Conservation (phyloP, 2,113 vertebrate species). For the Synchiropus splendidus region DNA sequence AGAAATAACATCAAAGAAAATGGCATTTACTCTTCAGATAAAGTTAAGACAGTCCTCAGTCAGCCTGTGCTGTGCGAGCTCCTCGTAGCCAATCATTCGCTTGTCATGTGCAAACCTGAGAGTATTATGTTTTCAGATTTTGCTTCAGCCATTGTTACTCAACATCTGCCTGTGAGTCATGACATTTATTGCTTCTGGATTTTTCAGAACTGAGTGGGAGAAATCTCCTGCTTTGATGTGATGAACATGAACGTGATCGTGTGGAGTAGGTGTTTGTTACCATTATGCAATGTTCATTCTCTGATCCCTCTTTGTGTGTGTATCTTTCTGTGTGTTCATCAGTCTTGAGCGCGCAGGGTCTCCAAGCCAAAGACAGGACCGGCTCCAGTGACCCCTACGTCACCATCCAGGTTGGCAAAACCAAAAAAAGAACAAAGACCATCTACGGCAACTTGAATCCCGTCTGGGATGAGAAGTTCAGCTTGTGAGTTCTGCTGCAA, state of each 20-base stretch:
- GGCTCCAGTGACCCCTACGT: conserved; percentile 95
- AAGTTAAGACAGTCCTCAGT: too few relatives aligned
- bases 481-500: conserved; percentile 78
- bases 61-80: too few relatives aligned
- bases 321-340: conserved; percentile 22
- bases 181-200: conserved; percentile 14
- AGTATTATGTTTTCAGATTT: too few relatives aligned
- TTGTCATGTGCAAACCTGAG: too few relatives aligned
- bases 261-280: conserved; percentile 45
- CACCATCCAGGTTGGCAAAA: conserved; percentile 95
- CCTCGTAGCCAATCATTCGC: too few relatives aligned
- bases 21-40: too few relatives aligned
- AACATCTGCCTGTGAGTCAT: conserved; percentile 33
- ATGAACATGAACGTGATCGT: conserved; percentile 6
- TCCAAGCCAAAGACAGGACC: conserved; percentile 95
- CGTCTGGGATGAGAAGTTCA: conserved; percentile 93
- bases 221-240: conserved; percentile 13
- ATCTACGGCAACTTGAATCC: conserved; percentile 97
- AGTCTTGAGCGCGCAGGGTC: conserved; percentile 93
- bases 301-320: not conserved
- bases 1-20: too few relatives aligned
- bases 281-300: conserved; percentile 39
- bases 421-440: conserved; percentile 95
- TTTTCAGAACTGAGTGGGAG: conserved; percentile 40
- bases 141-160: conserved; percentile 9